Percentiles rank a stretch among this genome's conserved stretches.
phyloP scores from a whole-genome alignment of 1,140 invertebrate genomes.

The Trichonephila inaurata region DNA sequence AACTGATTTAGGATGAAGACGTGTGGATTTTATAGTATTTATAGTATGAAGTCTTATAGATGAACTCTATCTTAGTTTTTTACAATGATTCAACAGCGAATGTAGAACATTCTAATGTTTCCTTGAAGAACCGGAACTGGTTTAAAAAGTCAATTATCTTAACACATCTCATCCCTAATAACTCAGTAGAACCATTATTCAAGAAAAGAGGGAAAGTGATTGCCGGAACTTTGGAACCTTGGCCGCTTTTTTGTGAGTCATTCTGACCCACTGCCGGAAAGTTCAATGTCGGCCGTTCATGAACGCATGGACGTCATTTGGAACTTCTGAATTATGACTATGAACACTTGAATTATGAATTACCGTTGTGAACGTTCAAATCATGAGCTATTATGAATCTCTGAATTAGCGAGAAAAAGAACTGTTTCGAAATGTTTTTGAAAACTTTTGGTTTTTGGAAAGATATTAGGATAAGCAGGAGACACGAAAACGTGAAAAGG shows the following conservation, averaged over 20 bases:
- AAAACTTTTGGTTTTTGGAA: no score
- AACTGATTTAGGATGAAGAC: no score
- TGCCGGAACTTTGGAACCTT: neutral
- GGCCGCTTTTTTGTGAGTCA: neutral
- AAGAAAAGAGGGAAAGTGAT: neutral
- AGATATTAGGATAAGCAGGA: no score
- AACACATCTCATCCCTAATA: neutral
- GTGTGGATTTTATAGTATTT: no score
- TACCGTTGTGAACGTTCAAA: no score
- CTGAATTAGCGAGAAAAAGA: no score
- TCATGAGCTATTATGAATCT: no score
- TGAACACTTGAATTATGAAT: neutral
- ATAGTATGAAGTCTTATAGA: no score
- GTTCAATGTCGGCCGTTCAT: neutral
- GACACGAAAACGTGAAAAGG: no score
- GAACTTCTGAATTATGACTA: neutral
- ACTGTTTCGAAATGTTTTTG: no score
- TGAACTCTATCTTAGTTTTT: no score
- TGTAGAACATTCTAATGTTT: neutral
- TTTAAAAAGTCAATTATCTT: neutral
- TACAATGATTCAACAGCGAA: no score
- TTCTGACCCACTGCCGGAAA: neutral
- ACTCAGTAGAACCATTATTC: neutral
- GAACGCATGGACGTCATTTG: neutral
- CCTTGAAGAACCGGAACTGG: constrained; percentile 8